Percentiles rank a stretch among this genome's conserved stretches.
Conservation (phyloP, 2,888 invertebrate genomes). For the Neuroscelio doddi region DNA sequence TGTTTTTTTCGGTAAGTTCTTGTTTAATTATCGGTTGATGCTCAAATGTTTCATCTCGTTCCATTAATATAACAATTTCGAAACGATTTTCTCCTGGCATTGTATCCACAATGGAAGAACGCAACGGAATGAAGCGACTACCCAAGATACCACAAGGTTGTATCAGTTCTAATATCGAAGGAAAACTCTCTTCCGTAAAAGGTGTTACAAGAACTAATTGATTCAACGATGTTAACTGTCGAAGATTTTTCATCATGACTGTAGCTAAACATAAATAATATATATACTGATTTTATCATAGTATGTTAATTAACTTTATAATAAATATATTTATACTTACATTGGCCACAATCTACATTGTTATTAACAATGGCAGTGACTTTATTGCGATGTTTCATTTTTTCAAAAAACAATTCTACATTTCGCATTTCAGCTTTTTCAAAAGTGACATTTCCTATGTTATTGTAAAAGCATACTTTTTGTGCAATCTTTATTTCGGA, state of each 20-base stretch:
- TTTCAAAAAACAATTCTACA: slow-evolving; percentile 17
- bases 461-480: slow-evolving; percentile 8
- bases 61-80: slow-evolving; percentile 16
- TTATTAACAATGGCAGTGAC: slow-evolving; percentile 21
- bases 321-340: slow-evolving; percentile 6
- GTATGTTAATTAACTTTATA: not conserved
- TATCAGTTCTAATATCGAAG: slow-evolving; percentile 20
- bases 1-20: not conserved
- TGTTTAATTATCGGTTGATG: slow-evolving; percentile 4
- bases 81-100: slow-evolving; percentile 19
- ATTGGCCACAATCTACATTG: slow-evolving; percentile 20
- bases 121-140: slow-evolving; percentile 19
- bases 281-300: not conserved
- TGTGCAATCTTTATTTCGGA: slow-evolving; percentile 19
- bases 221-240: slow-evolving; percentile 7
- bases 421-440: slow-evolving; percentile 21
- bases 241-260: slow-evolving; percentile 14
- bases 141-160: not conserved
- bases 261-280: slow-evolving; percentile 6
- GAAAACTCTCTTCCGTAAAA: slow-evolving; percentile 18
- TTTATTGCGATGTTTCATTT: slow-evolving; percentile 2
- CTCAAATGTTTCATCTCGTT: slow-evolving; percentile 2
- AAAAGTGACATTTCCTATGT: slow-evolving; percentile 6
- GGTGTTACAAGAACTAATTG: slow-evolving; percentile 18
- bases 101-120: slow-evolving; percentile 21